A percentile compares a stretch with the other conserved stretches of the same genome.
phyloP scores from a whole-genome alignment of 30 jellyfish, hydroid and myxozoan species.

The Hydractinia echinata region DNA sequence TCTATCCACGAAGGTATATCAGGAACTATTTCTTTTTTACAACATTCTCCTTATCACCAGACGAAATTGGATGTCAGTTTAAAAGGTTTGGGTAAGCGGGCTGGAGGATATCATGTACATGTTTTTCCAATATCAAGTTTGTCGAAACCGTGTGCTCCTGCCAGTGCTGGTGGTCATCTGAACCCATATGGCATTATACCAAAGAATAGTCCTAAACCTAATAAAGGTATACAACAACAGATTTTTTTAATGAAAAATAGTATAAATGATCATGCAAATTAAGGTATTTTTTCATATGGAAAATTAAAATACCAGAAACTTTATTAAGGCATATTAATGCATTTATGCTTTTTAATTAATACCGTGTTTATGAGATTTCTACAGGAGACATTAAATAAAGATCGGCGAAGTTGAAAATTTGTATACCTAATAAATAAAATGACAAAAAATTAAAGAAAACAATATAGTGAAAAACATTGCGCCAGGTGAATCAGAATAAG shows the following conservation, averaged over 20 bases:
- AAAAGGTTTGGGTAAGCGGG: constrained; percentile 44
- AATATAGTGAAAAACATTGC: too few species aligned
- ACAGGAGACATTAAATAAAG: too few species aligned
- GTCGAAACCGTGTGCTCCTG: constrained; percentile 52
- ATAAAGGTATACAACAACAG: neutral
- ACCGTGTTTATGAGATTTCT: too few species aligned
- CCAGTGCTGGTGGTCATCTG: constrained; percentile 79
- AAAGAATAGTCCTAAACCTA: constrained; percentile 24
- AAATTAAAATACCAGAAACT: too few species aligned
- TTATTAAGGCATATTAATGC: too few species aligned
- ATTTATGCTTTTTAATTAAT: too few species aligned
- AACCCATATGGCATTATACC: constrained; percentile 57
- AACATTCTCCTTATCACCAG: constrained; percentile 83
- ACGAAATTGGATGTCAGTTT: constrained; percentile 38
- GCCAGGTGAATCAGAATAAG: neutral
- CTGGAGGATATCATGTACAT: constrained; percentile 77
- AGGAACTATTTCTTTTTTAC: constrained; percentile 60
- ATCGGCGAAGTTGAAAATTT: too few species aligned
- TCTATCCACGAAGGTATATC: constrained; percentile 46
- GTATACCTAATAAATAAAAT: too few species aligned
- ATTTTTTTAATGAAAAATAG: too few species aligned
- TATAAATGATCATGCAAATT: too few species aligned
- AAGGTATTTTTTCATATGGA: too few species aligned
- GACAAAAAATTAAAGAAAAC: too few species aligned
- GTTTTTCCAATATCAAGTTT: constrained; percentile 69